phyloP scores from a whole-genome alignment of 2,113 vertebrate species.

The Mastomys natalensis region DNA sequence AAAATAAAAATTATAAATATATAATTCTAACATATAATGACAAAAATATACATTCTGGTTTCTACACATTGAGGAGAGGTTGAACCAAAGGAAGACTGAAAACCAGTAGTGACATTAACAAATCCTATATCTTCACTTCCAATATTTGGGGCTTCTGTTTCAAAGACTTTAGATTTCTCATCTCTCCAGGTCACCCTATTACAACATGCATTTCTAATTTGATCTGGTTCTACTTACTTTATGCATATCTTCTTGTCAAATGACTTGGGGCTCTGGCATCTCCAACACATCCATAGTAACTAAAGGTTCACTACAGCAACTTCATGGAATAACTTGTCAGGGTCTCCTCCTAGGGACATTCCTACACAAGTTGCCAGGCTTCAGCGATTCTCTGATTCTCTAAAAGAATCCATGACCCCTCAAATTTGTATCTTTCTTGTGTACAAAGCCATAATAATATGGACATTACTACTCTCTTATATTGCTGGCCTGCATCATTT shows the following conservation, averaged over 20 bases:
- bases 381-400: neutral
- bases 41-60: neutral
- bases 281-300: neutral
- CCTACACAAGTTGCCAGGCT: neutral
- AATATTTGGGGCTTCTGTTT: neutral
- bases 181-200: neutral
- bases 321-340: neutral
- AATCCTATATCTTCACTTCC: neutral
- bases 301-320: fast-evolving
- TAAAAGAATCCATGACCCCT: neutral
- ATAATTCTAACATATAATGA: neutral
- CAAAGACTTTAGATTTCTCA: neutral
- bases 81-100: neutral
- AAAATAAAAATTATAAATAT: neutral
- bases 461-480: too few relatives aligned
- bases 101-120: neutral
- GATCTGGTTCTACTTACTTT: neutral
- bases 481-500: neutral
- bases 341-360: neutral
- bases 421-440: neutral
- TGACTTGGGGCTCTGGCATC: neutral
- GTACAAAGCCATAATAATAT: neutral
- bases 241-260: neutral
- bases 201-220: neutral
- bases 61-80: neutral